Percentiles rank a stretch among this genome's conserved stretches.
Conservation (phyloP, 1,140 invertebrate species). For the Trichonephila inaurata region DNA sequence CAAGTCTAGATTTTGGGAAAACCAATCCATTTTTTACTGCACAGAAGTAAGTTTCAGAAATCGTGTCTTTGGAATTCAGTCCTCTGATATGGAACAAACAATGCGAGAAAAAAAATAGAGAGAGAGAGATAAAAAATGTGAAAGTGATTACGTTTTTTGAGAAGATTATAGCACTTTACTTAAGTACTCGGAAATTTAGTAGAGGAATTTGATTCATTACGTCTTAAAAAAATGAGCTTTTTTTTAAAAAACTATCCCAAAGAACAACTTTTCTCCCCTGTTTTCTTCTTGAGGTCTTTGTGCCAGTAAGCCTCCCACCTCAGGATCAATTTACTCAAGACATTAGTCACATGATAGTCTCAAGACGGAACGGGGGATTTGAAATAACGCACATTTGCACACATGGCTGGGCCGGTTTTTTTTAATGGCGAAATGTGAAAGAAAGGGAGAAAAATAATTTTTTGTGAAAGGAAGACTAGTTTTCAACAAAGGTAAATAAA, state of each 20-base stretch:
- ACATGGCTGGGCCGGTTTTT: neutral
- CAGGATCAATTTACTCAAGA: neutral
- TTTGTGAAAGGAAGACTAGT: no score
- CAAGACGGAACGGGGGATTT: neutral
- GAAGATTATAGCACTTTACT: neutral
- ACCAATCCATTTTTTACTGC: neutral
- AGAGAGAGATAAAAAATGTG: neutral
- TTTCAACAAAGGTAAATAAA: no score
- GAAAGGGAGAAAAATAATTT: no score
- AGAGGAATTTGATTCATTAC: neutral
- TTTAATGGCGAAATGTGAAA: no score
- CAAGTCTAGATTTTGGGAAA: no score
- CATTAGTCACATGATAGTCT: neutral
- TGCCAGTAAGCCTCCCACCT: neutral
- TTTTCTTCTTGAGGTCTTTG: neutral
- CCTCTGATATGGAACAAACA: neutral
- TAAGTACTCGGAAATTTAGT: neutral
- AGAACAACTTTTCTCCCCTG: no score
- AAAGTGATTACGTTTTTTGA: neutral
- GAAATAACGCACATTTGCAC: neutral
- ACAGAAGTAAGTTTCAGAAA: neutral
- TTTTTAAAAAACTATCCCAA: neutral
- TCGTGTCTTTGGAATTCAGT: neutral
- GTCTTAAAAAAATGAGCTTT: neutral
- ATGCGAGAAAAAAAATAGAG: no score